Conservation (phyloP, 2,888 invertebrate genomes). For the Eumerus sabulonum region DNA sequence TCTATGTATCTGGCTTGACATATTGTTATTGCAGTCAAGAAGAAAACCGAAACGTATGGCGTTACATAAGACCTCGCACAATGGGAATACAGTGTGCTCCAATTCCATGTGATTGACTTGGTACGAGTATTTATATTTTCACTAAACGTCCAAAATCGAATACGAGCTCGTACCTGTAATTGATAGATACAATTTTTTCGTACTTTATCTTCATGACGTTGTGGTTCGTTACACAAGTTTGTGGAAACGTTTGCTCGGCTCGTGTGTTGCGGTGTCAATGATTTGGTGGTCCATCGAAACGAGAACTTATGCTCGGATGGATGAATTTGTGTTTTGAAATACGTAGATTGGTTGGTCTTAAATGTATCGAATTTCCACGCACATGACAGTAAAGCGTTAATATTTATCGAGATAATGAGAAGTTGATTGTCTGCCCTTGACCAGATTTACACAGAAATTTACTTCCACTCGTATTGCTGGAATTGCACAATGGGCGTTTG, state of each 20-base stretch:
- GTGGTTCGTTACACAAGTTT: constrained; percentile 19
- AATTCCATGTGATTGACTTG: constrained; percentile 47
- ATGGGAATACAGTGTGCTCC: constrained; percentile 40
- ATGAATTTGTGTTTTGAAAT: constrained; percentile 38
- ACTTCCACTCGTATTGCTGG: too few relatives aligned
- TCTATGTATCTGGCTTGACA: constrained; percentile 28
- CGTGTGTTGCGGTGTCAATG: constrained; percentile 24
- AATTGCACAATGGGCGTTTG: too few relatives aligned
- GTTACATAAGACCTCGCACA: constrained; percentile 50
- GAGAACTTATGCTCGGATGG: constrained; percentile 48
- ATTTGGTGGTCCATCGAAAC: constrained; percentile 40
- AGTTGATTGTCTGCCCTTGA: constrained; percentile 23
- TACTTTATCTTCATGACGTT: constrained; percentile 4
- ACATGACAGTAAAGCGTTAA: not conserved
- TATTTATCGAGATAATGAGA: constrained; percentile 38
- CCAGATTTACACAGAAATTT: constrained; percentile 6
- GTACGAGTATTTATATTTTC: constrained; percentile 29
- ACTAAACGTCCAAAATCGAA: constrained; percentile 40
- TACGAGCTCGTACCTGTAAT: constrained; percentile 15
- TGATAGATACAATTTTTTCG: constrained; percentile 41
- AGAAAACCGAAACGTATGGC: constrained; percentile 6
- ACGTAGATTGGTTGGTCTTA: not conserved
- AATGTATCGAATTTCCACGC: constrained; percentile 3
- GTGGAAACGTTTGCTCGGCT: constrained; percentile 1
- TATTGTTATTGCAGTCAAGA: constrained; percentile 39